Evolutionary conservation across 2,113 vertebrate species (phyloP), one percentile per base, ranked within the genome.

Genomic region (Cichladusa arquata): DNA sequence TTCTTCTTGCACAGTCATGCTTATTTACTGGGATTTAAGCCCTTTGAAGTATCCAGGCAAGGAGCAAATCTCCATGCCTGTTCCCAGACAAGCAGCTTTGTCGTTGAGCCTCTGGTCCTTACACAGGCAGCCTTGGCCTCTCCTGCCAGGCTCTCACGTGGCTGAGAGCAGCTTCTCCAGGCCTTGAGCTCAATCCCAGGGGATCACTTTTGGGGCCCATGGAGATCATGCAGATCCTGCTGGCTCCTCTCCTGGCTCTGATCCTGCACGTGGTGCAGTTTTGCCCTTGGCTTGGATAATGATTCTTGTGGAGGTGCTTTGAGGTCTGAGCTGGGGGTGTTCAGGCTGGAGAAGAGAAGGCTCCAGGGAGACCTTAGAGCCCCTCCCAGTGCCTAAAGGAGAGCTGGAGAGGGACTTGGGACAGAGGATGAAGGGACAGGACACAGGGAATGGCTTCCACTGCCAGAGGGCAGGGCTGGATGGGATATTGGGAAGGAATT

Each of bases 31-130:
- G 24, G 90, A 93, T 83, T 86, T 90, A 93, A 93, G 67, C 82
- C 90, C 90, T 97, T 90, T 92, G 95, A 96, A 95, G 93, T 92
- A 74, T 14, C 81, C 40, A 45, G 73, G 77, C 89, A 57, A 91
- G 84, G 94, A 97, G 90, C 86, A 90, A 81, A 96, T 93, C 95
- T 76, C 86, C 54, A n/a, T 0, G 81, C 73, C 90, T 48, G n/a
- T 78, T 92, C 88, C 71, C 92, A 90, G 94, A 67, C 71, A 88
- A 78, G 88, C 8, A 1, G 82, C 86, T 92, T 91, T 94, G 81
- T 78, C 82, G 42, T 94, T 91, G 78, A 87, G 88, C 86, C 81
- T 54, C 62, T 72, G 93, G 24, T 85, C 72, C 84, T 87, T 92
- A 28, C 2, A 20, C 28, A 6, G 70, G 44, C 7, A 5, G 34